These are phyloP conservation scores for Heterohyrax brucei DNA, from an alignment of 2,797 vertebrate genomes.

Conservation along the genomic window DNA sequence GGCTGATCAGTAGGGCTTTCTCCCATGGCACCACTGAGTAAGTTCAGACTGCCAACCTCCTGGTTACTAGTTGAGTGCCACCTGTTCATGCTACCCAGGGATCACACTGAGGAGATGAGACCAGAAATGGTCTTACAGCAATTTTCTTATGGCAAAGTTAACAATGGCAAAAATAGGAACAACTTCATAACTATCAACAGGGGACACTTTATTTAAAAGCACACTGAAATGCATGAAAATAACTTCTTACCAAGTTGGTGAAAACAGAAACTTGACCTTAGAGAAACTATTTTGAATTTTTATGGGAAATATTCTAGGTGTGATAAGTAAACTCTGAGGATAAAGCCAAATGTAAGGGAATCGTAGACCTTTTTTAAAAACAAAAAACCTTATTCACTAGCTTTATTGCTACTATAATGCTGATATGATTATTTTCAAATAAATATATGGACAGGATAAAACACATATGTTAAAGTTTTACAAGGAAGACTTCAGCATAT, in stretches of 20 bases:
- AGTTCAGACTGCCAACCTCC: too few relatives aligned
- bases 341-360: slow-evolving; percentile 32
- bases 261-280: background rate
- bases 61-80: too few relatives aligned
- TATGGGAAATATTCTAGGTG: too few relatives aligned
- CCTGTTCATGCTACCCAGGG: too few relatives aligned
- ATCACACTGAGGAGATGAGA: slow-evolving; percentile 12
- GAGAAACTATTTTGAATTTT: background rate
- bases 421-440: slow-evolving; percentile 36
- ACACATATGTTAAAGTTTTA: background rate
- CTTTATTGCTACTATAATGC: background rate
- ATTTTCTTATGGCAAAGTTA: background rate
- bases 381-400: background rate
- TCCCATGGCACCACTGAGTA: too few relatives aligned
- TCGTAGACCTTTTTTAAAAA: background rate
- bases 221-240: background rate
- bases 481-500: too few relatives aligned
- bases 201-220: background rate
- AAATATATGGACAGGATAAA: background rate
- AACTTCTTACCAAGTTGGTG: background rate
- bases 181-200: background rate
- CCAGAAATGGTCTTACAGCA: background rate
- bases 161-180: background rate
- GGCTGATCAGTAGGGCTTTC: too few relatives aligned
- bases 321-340: background rate